These are phyloP conservation scores for Nettapus auritus DNA, from an alignment of 2,113 vertebrate genomes.

Conservation along the genomic window DNA sequence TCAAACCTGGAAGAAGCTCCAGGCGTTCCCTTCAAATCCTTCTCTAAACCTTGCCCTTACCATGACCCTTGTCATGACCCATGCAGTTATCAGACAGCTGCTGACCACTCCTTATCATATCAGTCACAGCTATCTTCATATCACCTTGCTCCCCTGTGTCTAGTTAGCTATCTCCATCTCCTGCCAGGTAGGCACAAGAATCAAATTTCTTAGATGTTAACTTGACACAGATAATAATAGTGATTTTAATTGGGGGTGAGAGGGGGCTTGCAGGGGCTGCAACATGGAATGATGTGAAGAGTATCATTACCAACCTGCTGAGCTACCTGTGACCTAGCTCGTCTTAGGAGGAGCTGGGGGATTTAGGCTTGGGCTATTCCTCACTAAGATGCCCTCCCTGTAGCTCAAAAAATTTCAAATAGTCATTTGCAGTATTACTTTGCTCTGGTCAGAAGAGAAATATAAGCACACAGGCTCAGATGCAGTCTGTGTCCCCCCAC, in stretches of 20 bases:
- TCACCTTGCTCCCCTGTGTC: neutral
- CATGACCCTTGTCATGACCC: neutral
- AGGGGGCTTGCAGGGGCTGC: neutral
- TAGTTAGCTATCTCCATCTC: neutral
- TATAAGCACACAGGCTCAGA: neutral
- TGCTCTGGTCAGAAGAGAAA: neutral
- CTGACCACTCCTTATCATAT: neutral
- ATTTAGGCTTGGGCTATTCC: neutral
- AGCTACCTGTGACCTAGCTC: neutral
- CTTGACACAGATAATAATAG: neutral
- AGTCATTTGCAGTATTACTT: neutral
- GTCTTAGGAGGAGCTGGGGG: accelerated
- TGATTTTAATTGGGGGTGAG: neutral
- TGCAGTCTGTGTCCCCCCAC: neutral
- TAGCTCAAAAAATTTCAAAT: neutral
- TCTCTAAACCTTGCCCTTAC: neutral
- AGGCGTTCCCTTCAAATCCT: neutral
- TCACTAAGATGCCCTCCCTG: neutral
- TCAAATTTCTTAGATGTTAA: neutral
- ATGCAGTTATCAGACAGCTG: neutral
- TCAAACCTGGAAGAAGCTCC: neutral
- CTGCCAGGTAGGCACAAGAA: neutral
- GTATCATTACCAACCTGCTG: neutral
- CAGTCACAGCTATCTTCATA: neutral
- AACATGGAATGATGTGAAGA: neutral